phyloP scores from a whole-genome alignment of 2,888 invertebrate species.

The Molanna angustata region DNA sequence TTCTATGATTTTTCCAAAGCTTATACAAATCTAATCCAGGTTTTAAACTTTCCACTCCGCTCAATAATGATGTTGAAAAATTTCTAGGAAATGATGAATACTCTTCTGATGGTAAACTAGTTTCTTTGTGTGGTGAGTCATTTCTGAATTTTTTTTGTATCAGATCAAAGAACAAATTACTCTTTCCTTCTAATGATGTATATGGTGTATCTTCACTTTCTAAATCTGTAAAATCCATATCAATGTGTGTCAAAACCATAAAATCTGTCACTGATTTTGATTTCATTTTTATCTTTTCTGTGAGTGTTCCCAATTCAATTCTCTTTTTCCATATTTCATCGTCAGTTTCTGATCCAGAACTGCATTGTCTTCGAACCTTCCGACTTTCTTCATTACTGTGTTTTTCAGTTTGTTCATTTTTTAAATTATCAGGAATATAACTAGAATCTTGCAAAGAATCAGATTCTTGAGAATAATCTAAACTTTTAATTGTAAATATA shows the following conservation, averaged over 20 bases:
- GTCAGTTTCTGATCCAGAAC: slow-evolving; percentile 60
- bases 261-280: slow-evolving; percentile 66
- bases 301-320: slow-evolving; percentile 57
- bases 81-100: slow-evolving; percentile 47
- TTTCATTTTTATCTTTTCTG: slow-evolving; percentile 63
- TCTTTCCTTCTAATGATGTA: slow-evolving; percentile 27
- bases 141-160: slow-evolving; percentile 17
- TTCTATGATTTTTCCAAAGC: slow-evolving; percentile 22
- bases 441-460: slow-evolving; percentile 32
- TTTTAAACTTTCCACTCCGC: slow-evolving; percentile 14
- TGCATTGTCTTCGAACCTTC: slow-evolving; percentile 36
- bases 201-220: slow-evolving; percentile 46
- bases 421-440: slow-evolving; percentile 21
- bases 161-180: slow-evolving; percentile 12
- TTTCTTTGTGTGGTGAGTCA: slow-evolving; percentile 24
- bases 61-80: slow-evolving; percentile 13
- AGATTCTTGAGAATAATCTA: slow-evolving; percentile 21
- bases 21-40: slow-evolving; percentile 27
- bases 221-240: slow-evolving; percentile 53
- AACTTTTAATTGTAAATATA: slow-evolving; percentile 21
- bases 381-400: slow-evolving; percentile 19
- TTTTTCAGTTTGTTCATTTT: too few relatives aligned
- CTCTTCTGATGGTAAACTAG: slow-evolving; percentile 47
- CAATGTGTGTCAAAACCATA: slow-evolving; percentile 66
- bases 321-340: slow-evolving; percentile 61